Evolutionary conservation across 2,113 vertebrate genomes (phyloP).

Genomic region (Pomatostomus ruficeps): DNA sequence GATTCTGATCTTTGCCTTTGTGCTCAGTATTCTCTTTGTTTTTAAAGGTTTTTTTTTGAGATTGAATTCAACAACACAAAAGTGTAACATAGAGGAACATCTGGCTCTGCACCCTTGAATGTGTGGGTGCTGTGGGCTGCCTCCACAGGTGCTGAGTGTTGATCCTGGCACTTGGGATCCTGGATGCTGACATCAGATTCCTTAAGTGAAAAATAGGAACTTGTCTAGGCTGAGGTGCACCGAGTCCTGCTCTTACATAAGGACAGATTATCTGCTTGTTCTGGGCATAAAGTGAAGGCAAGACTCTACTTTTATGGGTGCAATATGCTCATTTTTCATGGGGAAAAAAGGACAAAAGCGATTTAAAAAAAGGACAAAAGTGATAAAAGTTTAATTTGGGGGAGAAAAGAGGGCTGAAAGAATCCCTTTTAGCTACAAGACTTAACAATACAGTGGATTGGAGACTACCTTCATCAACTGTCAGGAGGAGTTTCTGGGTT

Average conservation of each 20-base stretch:
- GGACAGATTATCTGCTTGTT: neutral
- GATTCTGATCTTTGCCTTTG: neutral
- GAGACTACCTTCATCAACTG: neutral
- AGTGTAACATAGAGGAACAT: neutral
- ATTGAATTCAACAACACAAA: neutral
- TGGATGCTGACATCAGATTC: neutral
- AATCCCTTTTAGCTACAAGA: neutral
- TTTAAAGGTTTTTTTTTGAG: neutral
- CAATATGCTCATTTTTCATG: neutral
- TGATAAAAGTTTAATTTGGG: neutral
- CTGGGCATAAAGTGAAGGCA: neutral
- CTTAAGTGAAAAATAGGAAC: neutral
- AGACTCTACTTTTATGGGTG: neutral
- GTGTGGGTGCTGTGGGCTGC: neutral
- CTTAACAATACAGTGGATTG: neutral
- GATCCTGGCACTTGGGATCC: fast-evolving
- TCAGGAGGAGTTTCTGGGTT: neutral
- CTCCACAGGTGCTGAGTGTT: neutral
- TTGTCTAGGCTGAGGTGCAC: neutral
- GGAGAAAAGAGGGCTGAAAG: neutral
- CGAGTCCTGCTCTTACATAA: neutral
- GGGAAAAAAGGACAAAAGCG: neutral
- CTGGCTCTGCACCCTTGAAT: fast-evolving
- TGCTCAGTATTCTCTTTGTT: neutral
- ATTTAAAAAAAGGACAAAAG: neutral